These are phyloP conservation scores for Galemys pyrenaicus DNA, from an alignment of 2,113 vertebrate genomes.

Conservation along the genomic window DNA sequence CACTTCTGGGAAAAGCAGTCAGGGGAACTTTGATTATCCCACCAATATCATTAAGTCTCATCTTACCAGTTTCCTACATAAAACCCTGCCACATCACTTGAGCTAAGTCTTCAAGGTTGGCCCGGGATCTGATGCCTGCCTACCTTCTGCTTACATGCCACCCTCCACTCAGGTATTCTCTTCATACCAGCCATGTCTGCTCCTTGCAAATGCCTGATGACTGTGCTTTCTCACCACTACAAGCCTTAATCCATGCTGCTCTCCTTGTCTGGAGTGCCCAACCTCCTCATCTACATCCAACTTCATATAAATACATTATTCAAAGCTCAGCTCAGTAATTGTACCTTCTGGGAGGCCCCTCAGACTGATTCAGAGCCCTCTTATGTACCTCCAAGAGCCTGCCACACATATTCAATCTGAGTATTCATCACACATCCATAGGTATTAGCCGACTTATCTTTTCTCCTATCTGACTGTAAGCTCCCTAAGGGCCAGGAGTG, in stretches of 20 bases:
- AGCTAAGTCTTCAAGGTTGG: background rate
- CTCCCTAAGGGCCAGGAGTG: background rate
- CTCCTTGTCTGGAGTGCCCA: background rate
- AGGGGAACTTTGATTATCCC: background rate
- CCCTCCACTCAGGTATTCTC: background rate
- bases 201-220: background rate
- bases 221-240: background rate
- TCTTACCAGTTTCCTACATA: background rate
- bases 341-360: background rate
- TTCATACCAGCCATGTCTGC: background rate
- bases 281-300: background rate
- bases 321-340: background rate
- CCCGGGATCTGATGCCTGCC: background rate
- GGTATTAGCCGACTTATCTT: background rate
- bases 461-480: background rate
- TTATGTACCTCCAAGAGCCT: background rate
- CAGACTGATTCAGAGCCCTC: background rate
- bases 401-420: background rate
- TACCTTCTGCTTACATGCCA: background rate
- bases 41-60: background rate
- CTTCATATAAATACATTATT: background rate
- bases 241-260: background rate
- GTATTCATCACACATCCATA: background rate
- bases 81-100: background rate
- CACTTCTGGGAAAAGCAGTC: background rate